These are phyloP conservation scores for Merluccius polli DNA, from an alignment of 2,797 vertebrate species.

Conservation along the genomic window DNA sequence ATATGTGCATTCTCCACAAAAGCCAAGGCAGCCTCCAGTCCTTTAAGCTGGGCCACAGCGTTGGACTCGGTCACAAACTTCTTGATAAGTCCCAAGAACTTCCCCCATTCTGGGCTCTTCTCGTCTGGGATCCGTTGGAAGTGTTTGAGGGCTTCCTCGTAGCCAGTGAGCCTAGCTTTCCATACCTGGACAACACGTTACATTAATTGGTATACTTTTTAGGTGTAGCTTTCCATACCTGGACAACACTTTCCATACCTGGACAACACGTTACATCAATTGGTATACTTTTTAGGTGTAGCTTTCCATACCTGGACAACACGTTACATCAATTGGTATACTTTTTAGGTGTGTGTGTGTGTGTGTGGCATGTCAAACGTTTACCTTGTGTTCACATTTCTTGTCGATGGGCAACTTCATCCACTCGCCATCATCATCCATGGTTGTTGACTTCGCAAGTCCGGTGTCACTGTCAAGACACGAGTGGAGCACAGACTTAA, in stretches of 20 bases:
- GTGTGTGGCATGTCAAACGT: background rate
- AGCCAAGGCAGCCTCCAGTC: slow-evolving; percentile 81
- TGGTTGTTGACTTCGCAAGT: slow-evolving; percentile 41
- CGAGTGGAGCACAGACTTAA: background rate
- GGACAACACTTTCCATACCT: too few species aligned
- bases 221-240: too few species aligned
- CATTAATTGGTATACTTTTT: background rate
- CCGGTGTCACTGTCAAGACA: background rate
- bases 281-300: too few species aligned
- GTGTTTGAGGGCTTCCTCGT: slow-evolving; percentile 84
- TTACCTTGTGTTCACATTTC: slow-evolving; percentile 85
- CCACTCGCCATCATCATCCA: slow-evolving; percentile 84
- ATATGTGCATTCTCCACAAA: slow-evolving; percentile 83
- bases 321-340: background rate
- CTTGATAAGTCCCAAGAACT: slow-evolving; percentile 83
- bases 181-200: slow-evolving; percentile 66
- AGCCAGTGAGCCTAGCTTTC: slow-evolving; percentile 87
- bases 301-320: slow-evolving; percentile 81
- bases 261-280: too few species aligned
- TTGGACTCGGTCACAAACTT: slow-evolving; percentile 89
- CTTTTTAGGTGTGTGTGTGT: background rate
- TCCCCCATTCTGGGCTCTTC: slow-evolving; percentile 86
- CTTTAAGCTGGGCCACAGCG: slow-evolving; percentile 85
- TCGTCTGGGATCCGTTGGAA: slow-evolving; percentile 85
- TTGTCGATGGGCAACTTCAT: slow-evolving; percentile 79